Percentiles rank a stretch among this genome's conserved stretches.
phyloP scores from a whole-genome alignment of 1,140 invertebrate genomes.

The Chrysomallon squamiferum region DNA sequence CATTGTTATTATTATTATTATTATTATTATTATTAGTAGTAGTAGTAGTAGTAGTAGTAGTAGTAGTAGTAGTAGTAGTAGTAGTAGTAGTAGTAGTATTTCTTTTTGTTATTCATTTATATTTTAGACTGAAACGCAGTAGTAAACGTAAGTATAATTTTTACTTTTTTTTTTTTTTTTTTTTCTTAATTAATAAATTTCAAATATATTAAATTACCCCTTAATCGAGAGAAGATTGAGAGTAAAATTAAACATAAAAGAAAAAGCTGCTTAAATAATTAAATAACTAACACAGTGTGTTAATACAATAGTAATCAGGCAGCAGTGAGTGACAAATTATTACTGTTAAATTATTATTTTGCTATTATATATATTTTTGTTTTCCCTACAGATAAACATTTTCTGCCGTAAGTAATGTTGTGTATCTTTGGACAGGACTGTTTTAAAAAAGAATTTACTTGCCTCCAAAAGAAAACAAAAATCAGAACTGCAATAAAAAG shows the following conservation, averaged over 20 bases:
- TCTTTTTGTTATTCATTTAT: background rate
- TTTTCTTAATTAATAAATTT: background rate
- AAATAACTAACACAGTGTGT: background rate
- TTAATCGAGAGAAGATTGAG: background rate
- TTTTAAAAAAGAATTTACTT: no score
- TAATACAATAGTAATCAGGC: no score
- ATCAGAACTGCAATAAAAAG: no score
- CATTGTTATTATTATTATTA: background rate
- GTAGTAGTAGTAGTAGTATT: background rate
- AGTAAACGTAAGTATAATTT: background rate
- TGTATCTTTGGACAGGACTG: no score
- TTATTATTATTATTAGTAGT: background rate
- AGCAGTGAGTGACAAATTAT: no score
- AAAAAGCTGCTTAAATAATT: background rate
- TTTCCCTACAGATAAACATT: no score
- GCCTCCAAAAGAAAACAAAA: no score
- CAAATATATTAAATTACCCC: background rate
- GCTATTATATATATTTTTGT: no score
- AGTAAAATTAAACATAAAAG: background rate
- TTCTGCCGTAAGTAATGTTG: no score
- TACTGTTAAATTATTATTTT: no score
- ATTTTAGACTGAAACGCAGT: background rate
- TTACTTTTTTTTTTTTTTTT: background rate
- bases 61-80: background rate
- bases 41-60: background rate